Percentiles rank a stretch among this genome's conserved stretches.
Conservation (phyloP, 2,888 invertebrate genomes). For the Cephus rjabovi region DNA sequence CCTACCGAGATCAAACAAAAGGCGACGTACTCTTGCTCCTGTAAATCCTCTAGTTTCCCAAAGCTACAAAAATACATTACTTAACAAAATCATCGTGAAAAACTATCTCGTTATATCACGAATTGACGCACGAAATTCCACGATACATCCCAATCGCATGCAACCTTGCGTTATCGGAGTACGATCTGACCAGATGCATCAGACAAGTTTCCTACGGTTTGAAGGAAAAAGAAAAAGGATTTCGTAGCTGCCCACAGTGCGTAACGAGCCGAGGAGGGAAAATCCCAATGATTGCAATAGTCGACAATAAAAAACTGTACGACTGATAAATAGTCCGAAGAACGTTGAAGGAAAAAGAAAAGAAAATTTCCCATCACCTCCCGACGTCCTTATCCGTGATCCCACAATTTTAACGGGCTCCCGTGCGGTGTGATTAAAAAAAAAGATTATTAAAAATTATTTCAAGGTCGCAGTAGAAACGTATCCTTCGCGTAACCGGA, state of each 20-base stretch:
- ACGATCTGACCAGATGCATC: not conserved
- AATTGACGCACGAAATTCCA: not conserved
- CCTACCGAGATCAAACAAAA: not conserved
- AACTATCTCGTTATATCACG: not conserved
- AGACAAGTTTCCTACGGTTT: not conserved
- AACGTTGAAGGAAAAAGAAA: not conserved
- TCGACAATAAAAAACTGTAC: not conserved
- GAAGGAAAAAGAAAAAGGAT: not conserved
- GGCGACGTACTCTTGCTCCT: not conserved
- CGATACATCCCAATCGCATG: not conserved
- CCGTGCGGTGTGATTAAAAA: not conserved
- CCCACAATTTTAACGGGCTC: not conserved
- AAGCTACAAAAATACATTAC: not conserved
- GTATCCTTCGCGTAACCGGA: not conserved
- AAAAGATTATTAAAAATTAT: not conserved
- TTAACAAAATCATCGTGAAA: not conserved
- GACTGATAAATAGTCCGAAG: not conserved
- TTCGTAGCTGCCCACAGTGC: not conserved
- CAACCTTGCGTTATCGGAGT: not conserved
- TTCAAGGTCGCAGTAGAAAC: not conserved
- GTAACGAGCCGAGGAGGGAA: not conserved
- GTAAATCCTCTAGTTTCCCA: not conserved
- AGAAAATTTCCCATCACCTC: not conserved
- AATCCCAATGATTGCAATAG: not conserved
- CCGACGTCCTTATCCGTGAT: not conserved